Percentiles rank a stretch among this genome's conserved stretches.
Evolutionary conservation across 2,888 invertebrate genomes (phyloP).

Genomic region (Subacronicta megacephala): DNA sequence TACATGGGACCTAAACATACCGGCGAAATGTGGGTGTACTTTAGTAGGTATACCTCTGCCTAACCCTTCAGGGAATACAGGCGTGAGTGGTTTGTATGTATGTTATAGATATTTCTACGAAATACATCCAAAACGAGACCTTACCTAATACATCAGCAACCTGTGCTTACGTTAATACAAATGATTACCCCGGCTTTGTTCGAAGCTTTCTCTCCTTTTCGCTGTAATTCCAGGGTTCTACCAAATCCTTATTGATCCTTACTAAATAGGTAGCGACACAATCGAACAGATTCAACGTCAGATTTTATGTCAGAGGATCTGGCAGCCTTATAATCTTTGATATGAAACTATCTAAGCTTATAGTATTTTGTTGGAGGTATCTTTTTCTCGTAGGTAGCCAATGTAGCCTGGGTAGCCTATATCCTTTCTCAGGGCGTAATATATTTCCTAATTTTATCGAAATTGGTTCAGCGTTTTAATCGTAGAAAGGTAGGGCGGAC

Average conservation of each 20-base stretch:
- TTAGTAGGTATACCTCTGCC: no score
- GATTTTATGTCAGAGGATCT: conserved; percentile 23
- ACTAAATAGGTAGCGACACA: conserved; percentile 62
- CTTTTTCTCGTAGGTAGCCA: no score
- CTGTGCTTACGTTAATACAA: conserved; percentile 41
- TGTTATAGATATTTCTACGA: not conserved
- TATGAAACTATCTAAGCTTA: conserved; percentile 4
- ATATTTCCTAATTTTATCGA: no score
- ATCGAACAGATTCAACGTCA: conserved; percentile 30
- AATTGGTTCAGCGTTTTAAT: no score
- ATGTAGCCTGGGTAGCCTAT: no score
- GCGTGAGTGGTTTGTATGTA: no score
- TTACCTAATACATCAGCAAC: conserved; percentile 15
- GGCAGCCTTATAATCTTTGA: conserved; percentile 3
- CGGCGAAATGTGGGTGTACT: no score
- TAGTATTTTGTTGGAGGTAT: no score
- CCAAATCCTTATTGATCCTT: conserved; percentile 61
- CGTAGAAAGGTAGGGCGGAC: no score
- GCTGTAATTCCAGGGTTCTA: conserved; percentile 54
- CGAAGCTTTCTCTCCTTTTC: conserved; percentile 38
- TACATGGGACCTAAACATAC: no score
- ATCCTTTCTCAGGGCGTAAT: no score
- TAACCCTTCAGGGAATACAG: no score
- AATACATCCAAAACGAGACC: conserved; percentile 1
- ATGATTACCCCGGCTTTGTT: conserved; percentile 54